A percentile compares a stretch with the other conserved stretches of the same genome.
phyloP scores from a whole-genome alignment of 2,888 invertebrate genomes.

The Cataglyphis cursor region DNA sequence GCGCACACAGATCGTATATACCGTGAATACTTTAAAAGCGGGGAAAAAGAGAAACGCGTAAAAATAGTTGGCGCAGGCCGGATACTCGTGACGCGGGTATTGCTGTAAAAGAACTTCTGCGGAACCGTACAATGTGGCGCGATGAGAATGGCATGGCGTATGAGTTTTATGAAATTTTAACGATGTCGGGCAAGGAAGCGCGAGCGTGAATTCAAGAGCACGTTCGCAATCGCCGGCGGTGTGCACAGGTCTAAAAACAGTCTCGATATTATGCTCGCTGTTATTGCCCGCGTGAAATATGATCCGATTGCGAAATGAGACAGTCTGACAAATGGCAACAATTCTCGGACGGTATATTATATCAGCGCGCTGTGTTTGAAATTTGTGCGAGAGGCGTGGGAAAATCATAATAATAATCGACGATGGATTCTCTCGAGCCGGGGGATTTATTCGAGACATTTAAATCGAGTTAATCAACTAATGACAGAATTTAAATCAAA shows the following conservation, averaged over 20 bases:
- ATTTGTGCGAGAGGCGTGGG: background rate
- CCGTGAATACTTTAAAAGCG: conserved; percentile 23
- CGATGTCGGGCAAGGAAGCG: conserved; percentile 12
- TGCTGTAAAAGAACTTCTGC: conserved; percentile 13
- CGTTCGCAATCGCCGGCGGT: background rate
- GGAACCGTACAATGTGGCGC: conserved; percentile 29
- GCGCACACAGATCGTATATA: conserved; percentile 5
- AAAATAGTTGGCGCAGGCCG: background rate
- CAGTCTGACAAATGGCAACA: conserved; percentile 24
- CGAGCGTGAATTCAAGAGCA: conserved; percentile 31
- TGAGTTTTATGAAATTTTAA: conserved; percentile 50
- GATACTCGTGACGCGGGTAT: background rate
- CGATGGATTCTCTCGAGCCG: background rate
- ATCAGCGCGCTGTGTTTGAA: background rate
- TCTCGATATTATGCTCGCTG: conserved; percentile 40
- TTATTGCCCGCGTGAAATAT: conserved; percentile 39
- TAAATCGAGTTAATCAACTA: conserved; percentile 21
- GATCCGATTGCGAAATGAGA: conserved; percentile 47
- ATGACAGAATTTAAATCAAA: conserved; percentile 10
- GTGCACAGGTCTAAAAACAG: conserved; percentile 29
- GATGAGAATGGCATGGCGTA: conserved; percentile 49
- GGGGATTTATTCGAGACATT: background rate
- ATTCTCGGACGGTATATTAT: background rate
- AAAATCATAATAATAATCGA: conserved; percentile 9
- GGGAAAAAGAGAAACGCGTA: background rate